A percentile compares a stretch with the other conserved stretches of the same genome.
Conservation (phyloP, 2,888 invertebrate genomes). For the Trichogramma evanescens region DNA sequence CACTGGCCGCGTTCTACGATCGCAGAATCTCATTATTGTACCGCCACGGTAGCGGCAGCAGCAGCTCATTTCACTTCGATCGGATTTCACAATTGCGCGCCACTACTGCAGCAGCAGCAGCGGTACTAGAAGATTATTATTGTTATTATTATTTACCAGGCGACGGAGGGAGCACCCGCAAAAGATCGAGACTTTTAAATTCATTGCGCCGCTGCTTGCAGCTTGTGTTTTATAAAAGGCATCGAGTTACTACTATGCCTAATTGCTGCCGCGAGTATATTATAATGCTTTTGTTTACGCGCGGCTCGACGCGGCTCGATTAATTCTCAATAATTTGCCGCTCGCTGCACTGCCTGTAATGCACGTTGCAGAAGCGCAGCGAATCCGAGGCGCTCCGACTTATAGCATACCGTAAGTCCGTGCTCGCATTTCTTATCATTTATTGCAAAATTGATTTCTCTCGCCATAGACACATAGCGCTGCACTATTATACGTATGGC, state of each 20-base stretch:
- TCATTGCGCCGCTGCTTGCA: slow-evolving; percentile 5
- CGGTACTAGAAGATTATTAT: no score
- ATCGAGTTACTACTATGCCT: slow-evolving; percentile 32
- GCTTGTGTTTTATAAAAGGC: slow-evolving; percentile 22
- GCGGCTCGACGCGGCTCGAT: slow-evolving; percentile 26
- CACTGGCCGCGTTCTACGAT: no score
- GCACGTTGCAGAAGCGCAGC: no score
- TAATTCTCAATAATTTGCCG: slow-evolving; percentile 13
- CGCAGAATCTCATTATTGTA: neutral
- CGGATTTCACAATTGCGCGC: slow-evolving; percentile 38
- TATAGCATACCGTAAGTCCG: no score
- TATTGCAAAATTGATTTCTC: no score
- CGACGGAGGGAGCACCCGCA: slow-evolving; percentile 12
- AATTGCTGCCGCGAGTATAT: slow-evolving; percentile 12
- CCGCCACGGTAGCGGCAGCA: slow-evolving; percentile 33
- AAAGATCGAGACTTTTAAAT: slow-evolving; percentile 16
- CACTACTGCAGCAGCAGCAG: slow-evolving; percentile 7
- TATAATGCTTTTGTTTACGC: slow-evolving; percentile 31
- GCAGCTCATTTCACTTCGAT: slow-evolving; percentile 39
- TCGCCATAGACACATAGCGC: no score
- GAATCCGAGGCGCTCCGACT: no score
- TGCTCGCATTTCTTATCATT: no score
- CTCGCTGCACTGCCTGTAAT: neutral
- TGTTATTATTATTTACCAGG: neutral
- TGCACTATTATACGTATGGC: no score